Percentiles rank a stretch among this genome's conserved stretches.
Evolutionary conservation across 2,113 vertebrate genomes (phyloP).

Genomic region (Alectura lathami): DNA sequence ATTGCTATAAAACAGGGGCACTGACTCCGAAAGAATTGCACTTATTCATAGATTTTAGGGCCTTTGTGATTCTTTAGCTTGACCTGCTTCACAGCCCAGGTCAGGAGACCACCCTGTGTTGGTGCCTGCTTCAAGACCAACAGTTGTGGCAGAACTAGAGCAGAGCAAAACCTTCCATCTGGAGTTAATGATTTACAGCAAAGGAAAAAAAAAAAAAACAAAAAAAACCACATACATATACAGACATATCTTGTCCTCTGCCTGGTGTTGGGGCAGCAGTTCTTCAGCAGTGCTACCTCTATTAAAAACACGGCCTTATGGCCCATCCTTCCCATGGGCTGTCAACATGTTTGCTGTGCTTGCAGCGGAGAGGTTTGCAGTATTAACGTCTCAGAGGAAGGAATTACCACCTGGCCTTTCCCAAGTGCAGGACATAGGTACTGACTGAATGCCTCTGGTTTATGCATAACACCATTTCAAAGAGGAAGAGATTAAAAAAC

Average conservation of each 20-base stretch:
- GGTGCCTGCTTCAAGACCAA: background rate
- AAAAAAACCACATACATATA: too few relatives aligned
- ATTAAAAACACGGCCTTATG: background rate
- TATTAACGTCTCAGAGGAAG: background rate
- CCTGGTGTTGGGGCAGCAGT: background rate
- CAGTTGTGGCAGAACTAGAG: background rate
- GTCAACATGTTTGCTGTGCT: background rate
- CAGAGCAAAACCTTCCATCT: background rate
- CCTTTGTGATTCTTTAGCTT: slow-evolving; percentile 49
- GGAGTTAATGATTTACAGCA: background rate
- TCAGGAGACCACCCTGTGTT: slow-evolving; percentile 17
- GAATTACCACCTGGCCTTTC: background rate
- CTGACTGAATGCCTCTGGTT: background rate
- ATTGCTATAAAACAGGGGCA: slow-evolving; percentile 48
- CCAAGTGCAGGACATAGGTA: background rate
- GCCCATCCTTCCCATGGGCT: background rate
- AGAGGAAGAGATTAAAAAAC: background rate
- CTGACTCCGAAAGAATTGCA: slow-evolving; percentile 48
- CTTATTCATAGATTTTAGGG: slow-evolving; percentile 58
- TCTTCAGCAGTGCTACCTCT: background rate
- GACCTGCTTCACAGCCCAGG: slow-evolving; percentile 28
- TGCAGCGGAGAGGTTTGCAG: background rate
- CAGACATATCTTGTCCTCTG: background rate
- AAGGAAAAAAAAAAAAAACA: too few relatives aligned
- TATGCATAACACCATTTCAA: background rate